A percentile compares a stretch with the other conserved stretches of the same genome.
phyloP scores from a whole-genome alignment of 2,888 invertebrate genomes.

The Cloeon dipterum region DNA sequence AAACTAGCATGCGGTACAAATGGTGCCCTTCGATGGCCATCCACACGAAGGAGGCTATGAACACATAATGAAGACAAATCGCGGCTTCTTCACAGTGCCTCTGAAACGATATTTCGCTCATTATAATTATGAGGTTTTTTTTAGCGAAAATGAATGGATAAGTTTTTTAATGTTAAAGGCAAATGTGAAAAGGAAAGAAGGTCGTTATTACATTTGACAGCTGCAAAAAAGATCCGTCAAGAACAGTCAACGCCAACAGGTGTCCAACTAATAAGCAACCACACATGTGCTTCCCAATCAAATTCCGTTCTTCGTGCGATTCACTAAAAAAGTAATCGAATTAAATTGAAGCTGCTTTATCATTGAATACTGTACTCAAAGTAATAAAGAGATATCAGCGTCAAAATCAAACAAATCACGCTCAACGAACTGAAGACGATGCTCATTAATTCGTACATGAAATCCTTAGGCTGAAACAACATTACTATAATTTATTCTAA shows the following conservation, averaged over 20 bases:
- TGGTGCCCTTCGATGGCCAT: constrained; percentile 26
- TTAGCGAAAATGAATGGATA: too few species aligned
- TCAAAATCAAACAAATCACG: constrained; percentile 8
- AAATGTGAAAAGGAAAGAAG: background rate
- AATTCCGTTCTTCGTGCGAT: constrained; percentile 17
- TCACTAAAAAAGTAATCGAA: background rate
- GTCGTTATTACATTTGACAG: constrained; percentile 8
- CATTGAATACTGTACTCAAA: constrained; percentile 14
- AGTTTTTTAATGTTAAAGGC: background rate
- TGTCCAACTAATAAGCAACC: constrained; percentile 24
- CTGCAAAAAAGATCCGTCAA: constrained; percentile 9
- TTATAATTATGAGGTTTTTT: too few species aligned
- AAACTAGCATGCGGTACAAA: constrained; percentile 22
- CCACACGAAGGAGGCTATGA: constrained; percentile 23
- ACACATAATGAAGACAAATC: constrained; percentile 20
- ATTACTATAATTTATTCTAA: too few species aligned
- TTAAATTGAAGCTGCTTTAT: background rate
- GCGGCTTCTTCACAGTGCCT: constrained; percentile 18
- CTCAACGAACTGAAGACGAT: constrained; percentile 9
- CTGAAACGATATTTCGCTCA: too few species aligned
- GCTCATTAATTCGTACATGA: constrained; percentile 11
- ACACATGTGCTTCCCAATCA: constrained; percentile 27
- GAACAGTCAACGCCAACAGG: constrained; percentile 17
- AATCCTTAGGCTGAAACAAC: constrained; percentile 11
- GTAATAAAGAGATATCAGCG: constrained; percentile 12